Base-by-base conservation (phyloP, 2,797 vertebrate species). In the Sebastes oblongus region DNA sequence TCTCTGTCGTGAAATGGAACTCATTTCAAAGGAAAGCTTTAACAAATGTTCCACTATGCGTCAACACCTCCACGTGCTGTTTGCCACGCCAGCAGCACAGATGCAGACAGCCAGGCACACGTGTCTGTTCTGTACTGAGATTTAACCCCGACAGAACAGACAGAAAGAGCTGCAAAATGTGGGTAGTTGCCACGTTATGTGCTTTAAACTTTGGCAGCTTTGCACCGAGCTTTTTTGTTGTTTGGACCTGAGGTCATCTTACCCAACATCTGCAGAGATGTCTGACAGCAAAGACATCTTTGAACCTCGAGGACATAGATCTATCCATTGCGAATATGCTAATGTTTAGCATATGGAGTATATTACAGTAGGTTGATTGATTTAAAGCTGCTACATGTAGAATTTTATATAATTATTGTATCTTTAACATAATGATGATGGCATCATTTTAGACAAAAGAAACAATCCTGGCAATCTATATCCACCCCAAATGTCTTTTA, bases 1-100 rank as follows among this genome's bases (percentile, higher is more conserved):
- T 71, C 59, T 72, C 46, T 72, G 9, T 70, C 3, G 56, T 77
- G 75, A 88, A 83, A 85, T 78, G 67, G 65, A 81, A 66, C 79
- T 84, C 13, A 39, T 79, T 84, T 66, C 25, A 32, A 66, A 65
- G 58, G 50, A 66, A 18, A 27, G 36, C 24, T 30, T 60, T 32
- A 52, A 80, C 34, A 75, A 60, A 76, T 60, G 55, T 39, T 60
- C 3, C 14, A 11, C 4, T 11, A 11, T 6, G 22, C 6, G 2
- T 66, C 69, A 36, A 14, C 22, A 25, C 20, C 36, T 27, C 11
- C 9, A 3, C 59, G 13, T 16, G 29, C 20, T 36, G 64, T 50
- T 52, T 50, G 65, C 29, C 34, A 22, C 46, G 58, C n/a, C 29
- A 18, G 18, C 20, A 42, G 42, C 4, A 62, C 32, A 36, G 18